Conservation (phyloP, 2,113 vertebrate genomes). For the Vulpes ferrilata region DNA sequence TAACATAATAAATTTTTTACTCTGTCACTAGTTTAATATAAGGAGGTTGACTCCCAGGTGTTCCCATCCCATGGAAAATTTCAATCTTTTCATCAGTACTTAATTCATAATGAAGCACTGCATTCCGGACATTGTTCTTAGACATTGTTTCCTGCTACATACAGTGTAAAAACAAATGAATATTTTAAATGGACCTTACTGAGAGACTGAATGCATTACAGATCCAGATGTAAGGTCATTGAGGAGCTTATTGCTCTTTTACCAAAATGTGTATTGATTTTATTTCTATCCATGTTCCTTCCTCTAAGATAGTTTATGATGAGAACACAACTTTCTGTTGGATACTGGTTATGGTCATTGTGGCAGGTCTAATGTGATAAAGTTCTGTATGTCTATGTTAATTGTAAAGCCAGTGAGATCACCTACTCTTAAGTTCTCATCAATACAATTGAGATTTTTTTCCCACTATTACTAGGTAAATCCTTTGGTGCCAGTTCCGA, state of each 20-base stretch:
- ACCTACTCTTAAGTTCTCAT: neutral
- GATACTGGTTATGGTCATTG: neutral
- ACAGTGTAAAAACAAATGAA: neutral
- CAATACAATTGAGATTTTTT: neutral
- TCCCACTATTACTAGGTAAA: neutral
- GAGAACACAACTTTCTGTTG: neutral
- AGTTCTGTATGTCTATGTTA: neutral
- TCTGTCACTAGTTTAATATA: neutral
- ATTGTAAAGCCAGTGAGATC: neutral
- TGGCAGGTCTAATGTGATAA: neutral
- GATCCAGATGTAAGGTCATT: neutral
- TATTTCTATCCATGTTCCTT: neutral
- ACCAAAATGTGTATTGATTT: constrained; percentile 3
- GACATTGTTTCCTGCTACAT: neutral
- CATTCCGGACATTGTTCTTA: neutral
- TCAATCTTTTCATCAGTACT: neutral
- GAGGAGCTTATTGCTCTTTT: neutral
- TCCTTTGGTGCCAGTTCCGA: neutral
- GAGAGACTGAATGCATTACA: neutral
- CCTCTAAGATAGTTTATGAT: neutral
- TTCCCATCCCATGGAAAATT: neutral
- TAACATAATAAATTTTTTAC: neutral
- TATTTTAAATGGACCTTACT: neutral
- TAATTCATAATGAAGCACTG: neutral
- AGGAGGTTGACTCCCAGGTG: neutral